A percentile compares a stretch with the other conserved stretches of the same genome.
phyloP scores from a whole-genome alignment of 2,797 vertebrate species.

The Hypotaenidia philippensis region DNA sequence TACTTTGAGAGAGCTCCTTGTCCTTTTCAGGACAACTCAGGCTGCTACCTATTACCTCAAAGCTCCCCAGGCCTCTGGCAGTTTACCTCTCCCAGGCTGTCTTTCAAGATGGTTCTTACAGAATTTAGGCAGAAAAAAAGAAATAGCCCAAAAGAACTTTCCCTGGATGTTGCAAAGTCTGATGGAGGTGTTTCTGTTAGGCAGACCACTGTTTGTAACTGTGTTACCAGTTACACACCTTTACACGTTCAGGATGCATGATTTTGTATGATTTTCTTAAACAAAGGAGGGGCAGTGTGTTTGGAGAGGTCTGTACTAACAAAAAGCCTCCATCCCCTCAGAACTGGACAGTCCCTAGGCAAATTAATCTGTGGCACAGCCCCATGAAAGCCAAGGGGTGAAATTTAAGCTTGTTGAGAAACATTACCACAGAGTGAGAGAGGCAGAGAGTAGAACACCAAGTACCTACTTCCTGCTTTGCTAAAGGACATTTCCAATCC shows the following conservation, averaged over 20 bases:
- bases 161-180: background rate
- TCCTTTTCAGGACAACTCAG: background rate
- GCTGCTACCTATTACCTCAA: background rate
- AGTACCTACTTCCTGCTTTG: background rate
- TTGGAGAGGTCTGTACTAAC: background rate
- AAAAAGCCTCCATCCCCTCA: background rate
- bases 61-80: background rate
- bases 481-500: background rate
- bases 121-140: background rate
- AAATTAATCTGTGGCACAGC: background rate
- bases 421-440: background rate
- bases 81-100: background rate
- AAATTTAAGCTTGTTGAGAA: background rate
- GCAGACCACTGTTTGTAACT: background rate
- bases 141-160: background rate
- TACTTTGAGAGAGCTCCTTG: background rate
- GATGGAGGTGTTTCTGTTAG: fast-evolving
- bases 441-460: background rate
- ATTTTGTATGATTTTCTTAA: background rate
- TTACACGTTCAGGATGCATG: fast-evolving
- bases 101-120: background rate
- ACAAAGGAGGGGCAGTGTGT: background rate
- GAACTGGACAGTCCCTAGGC: background rate
- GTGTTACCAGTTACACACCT: background rate
- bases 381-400: background rate